A percentile compares a stretch with the other conserved stretches of the same genome.
Evolutionary conservation across 1,140 invertebrate species (phyloP).

Genomic region (Nautilus pompilius): DNA sequence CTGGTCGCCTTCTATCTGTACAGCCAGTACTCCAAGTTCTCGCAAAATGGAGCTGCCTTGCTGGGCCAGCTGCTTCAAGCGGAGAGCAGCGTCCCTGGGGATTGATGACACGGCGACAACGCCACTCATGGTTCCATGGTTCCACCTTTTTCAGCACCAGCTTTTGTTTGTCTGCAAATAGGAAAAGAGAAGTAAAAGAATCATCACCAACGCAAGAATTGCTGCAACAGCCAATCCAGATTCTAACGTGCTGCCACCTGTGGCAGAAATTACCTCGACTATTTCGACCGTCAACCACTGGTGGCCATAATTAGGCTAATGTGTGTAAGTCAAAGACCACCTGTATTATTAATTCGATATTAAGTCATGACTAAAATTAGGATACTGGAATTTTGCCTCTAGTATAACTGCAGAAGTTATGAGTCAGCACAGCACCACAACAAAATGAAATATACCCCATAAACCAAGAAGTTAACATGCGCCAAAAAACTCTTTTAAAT

Average conservation of each 20-base stretch:
- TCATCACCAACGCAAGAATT: not conserved
- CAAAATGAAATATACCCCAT: too few species aligned
- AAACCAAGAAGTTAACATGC: too few species aligned
- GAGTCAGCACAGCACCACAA: too few species aligned
- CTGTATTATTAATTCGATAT: too few species aligned
- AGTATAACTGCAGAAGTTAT: too few species aligned
- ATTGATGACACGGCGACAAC: constrained; percentile 97
- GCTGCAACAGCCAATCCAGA: too few species aligned
- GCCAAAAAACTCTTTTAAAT: too few species aligned
- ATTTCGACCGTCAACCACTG: not conserved
- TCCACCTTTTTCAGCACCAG: constrained; percentile 77
- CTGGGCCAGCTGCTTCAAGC: constrained; percentile 83
- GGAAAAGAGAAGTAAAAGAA: constrained; percentile 7
- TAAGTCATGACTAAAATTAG: too few species aligned
- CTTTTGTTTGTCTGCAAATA: constrained; percentile 45
- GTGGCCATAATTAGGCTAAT: too few species aligned
- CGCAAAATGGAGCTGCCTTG: constrained; percentile 82
- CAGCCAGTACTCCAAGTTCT: constrained; percentile 88
- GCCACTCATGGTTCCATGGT: constrained; percentile 96
- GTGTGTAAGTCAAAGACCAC: too few species aligned
- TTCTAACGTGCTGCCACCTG: too few species aligned
- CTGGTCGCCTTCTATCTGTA: constrained; percentile 94
- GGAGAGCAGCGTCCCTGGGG: constrained; percentile 86
- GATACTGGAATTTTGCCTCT: too few species aligned
- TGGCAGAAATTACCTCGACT: not conserved